Evolutionary conservation across 2,113 vertebrate species (phyloP).

Genomic region (Caranx melampygus): DNA sequence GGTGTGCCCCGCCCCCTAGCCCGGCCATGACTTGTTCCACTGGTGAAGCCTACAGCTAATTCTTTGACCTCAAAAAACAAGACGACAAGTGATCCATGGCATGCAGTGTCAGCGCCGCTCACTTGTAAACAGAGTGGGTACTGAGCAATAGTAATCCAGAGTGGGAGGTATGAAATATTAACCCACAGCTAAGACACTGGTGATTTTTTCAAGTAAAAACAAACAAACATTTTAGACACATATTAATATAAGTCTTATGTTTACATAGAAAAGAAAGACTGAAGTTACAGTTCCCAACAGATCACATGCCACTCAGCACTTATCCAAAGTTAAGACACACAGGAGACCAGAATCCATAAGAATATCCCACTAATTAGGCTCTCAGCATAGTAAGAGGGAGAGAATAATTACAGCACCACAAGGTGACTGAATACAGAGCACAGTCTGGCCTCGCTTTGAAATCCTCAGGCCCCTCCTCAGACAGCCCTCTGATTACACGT

Average conservation of each 20-base stretch:
- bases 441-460: conserved; percentile 10
- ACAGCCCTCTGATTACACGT: conserved; percentile 42
- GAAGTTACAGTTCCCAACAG: background rate
- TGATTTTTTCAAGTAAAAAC: background rate
- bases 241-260: background rate
- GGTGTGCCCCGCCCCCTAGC: no score
- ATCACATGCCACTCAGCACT: no score
- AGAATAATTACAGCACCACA: background rate
- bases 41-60: no score
- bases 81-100: no score
- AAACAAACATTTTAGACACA: background rate
- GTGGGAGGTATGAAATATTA: background rate
- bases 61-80: no score
- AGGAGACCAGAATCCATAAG: background rate
- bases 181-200: background rate
- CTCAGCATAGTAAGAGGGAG: background rate
- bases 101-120: no score
- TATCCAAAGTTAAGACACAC: background rate
- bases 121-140: background rate
- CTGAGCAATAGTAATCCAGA: background rate
- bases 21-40: no score
- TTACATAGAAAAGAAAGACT: background rate
- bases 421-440: background rate
- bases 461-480: conserved; percentile 14
- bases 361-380: background rate